Base-by-base conservation (phyloP, 2,888 invertebrate species). In the Chymomyza caudatula region DNA sequence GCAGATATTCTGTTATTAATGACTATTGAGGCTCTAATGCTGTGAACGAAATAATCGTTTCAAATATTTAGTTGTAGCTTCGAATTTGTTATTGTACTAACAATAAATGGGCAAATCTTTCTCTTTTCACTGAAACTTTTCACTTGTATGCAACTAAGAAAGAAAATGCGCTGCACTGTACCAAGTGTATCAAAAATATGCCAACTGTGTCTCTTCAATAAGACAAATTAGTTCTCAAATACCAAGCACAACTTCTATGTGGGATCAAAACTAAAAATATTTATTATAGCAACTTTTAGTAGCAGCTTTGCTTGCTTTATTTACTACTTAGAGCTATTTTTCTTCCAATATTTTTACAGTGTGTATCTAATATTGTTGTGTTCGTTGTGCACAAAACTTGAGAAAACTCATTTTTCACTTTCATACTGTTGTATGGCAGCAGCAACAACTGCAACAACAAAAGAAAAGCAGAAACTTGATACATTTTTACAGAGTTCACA, bases 371-470 rank as follows among this genome's bases (percentile, higher is more conserved):
- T 37, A 37, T 37, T 37, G 0, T 20, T 55, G 19, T 4, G 3
- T 37, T 23, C 4, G 22, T 73, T 64, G 63, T 73, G 73, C 67
- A 68, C 69, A 70, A 76, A 82, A 79, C 74, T 80, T 85, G 73
- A 55, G 61, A 69, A 51, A 85, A 77, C 79, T 80, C 85, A 80
- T 80, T 80, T 80, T 80, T 80, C 80, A 80, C 79, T 85, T 82
- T 80, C 69, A 79, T 79, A 85, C 79, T 80, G 73, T 76, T 81
- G 65, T 70, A 58, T 37, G 56, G 68, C 57, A 60, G 49, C 77
- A 66, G 69, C 58, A 56, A 25, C 58, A 57, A 11, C 11, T 37
- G 29, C 29, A 29, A 29, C 29, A 29, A 29, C 29, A 29, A 29
- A 29, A 29, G 29, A 6, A 29, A 29, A 29, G 20, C 54, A 43